Evolutionary conservation across 2,888 invertebrate genomes (phyloP).

Genomic region (Hedya salicella): DNA sequence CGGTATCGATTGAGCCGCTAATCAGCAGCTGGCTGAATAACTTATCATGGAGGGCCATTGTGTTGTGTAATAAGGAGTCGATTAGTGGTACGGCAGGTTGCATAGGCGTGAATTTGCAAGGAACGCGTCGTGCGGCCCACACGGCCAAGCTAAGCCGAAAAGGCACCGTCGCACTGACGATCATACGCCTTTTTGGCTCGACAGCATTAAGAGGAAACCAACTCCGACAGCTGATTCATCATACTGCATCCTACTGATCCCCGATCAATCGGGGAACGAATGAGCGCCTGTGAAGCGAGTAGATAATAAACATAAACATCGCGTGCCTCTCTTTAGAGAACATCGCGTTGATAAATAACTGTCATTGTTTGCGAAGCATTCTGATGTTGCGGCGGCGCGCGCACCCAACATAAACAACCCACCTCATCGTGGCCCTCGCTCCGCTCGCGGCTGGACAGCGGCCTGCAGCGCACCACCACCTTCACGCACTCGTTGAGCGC

Average conservation of each 20-base stretch:
- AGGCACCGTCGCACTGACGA: neutral
- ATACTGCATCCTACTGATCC: neutral
- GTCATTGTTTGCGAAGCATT: slow-evolving; percentile 23
- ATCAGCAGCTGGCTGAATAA: slow-evolving; percentile 35
- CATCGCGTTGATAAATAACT: slow-evolving; percentile 26
- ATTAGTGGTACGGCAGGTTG: slow-evolving; percentile 28
- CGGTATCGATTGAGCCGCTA: slow-evolving; percentile 33
- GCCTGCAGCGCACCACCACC: slow-evolving; percentile 98
- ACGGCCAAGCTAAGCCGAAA: slow-evolving; percentile 37
- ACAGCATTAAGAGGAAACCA: no score
- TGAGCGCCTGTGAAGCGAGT: neutral
- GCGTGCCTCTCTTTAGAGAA: slow-evolving; percentile 31
- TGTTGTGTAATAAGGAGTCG: slow-evolving; percentile 48
- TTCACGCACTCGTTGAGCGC: slow-evolving; percentile 94
- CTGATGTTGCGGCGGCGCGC: slow-evolving; percentile 31
- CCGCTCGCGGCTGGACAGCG: slow-evolving; percentile 95
- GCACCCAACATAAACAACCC: slow-evolving; percentile 59
- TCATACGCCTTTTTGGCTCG: neutral
- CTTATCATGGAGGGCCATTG: slow-evolving; percentile 46
- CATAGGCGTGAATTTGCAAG: slow-evolving; percentile 52
- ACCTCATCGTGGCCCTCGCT: slow-evolving; percentile 89
- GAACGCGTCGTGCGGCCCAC: slow-evolving; percentile 42
- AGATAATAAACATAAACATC: slow-evolving; percentile 28
- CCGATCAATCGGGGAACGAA: slow-evolving; percentile 1
- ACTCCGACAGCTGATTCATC: neutral